Percentiles rank a stretch among this genome's conserved stretches.
Evolutionary conservation across 2,113 vertebrate genomes (phyloP).

Genomic region (Rattus rattus): DNA sequence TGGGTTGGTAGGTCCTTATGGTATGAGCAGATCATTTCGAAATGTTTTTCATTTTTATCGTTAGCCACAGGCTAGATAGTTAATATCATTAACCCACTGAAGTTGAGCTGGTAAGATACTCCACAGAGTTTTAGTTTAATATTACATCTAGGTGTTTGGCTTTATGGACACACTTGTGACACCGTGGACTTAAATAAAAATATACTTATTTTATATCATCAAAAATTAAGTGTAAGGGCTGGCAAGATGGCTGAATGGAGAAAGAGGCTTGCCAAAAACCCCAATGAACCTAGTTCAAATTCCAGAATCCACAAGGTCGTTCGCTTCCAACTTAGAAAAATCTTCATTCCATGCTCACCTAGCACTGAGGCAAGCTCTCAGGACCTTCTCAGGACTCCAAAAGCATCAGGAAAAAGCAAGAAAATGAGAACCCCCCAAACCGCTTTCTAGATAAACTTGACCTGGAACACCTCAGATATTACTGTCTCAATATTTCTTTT

Average conservation of each 20-base stretch:
- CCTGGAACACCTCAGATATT: background rate
- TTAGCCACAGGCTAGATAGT: conserved; percentile 19
- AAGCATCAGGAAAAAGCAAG: background rate
- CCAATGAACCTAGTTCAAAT: background rate
- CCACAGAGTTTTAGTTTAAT: background rate
- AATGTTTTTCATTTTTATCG: conserved; percentile 58
- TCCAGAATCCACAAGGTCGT: background rate
- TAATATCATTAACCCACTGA: conserved; percentile 41
- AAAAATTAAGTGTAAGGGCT: background rate
- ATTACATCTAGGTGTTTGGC: background rate
- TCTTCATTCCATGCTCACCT: background rate
- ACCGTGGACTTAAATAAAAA: background rate
- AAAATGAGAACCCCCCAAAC: background rate
- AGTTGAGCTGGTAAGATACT: conserved; percentile 1
- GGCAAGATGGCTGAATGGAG: background rate
- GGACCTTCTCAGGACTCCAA: no score
- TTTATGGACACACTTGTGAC: background rate
- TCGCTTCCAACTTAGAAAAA: background rate
- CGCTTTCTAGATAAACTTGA: background rate
- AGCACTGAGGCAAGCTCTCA: background rate
- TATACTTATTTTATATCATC: background rate
- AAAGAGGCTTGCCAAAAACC: background rate
- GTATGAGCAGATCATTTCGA: conserved; percentile 45
- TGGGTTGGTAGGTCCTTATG: background rate
- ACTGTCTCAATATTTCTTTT: background rate